These are phyloP conservation scores for Xylocopa sonorina DNA, from an alignment of 1,140 invertebrate genomes.

Conservation along the genomic window DNA sequence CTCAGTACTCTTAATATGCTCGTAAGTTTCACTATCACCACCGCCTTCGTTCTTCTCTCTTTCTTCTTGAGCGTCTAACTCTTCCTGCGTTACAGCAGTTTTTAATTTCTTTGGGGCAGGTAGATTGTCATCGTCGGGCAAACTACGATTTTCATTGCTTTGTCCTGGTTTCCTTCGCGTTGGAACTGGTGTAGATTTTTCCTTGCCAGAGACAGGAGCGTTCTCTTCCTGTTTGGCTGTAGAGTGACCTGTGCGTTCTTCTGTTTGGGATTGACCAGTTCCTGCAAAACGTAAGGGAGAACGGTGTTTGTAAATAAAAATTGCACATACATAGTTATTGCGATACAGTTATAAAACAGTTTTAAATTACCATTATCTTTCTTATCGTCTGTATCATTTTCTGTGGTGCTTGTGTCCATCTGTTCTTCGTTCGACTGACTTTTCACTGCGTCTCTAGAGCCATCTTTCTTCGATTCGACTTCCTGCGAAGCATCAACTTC, in stretches of 20 bases:
- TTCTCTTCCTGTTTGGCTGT: conserved; percentile 72
- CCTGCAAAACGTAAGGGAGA: conserved; percentile 50
- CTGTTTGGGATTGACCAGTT: conserved; percentile 78
- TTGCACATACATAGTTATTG: too few species aligned
- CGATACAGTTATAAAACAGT: too few species aligned
- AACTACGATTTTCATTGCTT: conserved; percentile 79
- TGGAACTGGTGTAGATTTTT: conserved; percentile 66
- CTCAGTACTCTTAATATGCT: conserved; percentile 92
- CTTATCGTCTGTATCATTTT: conserved; percentile 78
- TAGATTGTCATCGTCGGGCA: conserved; percentile 76
- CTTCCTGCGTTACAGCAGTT: conserved; percentile 79
- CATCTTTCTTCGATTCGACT: conserved; percentile 70
- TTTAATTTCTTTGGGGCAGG: conserved; percentile 82
- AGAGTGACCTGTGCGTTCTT: conserved; percentile 75
- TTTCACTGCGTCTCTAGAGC: conserved; percentile 75
- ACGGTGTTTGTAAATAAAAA: background rate
- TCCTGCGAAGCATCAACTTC: conserved; percentile 77
- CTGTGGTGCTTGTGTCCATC: conserved; percentile 64
- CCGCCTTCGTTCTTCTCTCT: conserved; percentile 80
- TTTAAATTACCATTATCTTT: conserved; percentile 70
- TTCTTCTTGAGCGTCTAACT: conserved; percentile 80
- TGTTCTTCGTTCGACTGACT: conserved; percentile 61
- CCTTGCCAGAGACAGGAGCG: conserved; percentile 60
- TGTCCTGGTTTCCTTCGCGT: conserved; percentile 81
- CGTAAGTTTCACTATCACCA: conserved; percentile 87